These are phyloP conservation scores for Liasis olivaceus DNA, from an alignment of 2,797 vertebrate genomes.

Conservation along the genomic window DNA sequence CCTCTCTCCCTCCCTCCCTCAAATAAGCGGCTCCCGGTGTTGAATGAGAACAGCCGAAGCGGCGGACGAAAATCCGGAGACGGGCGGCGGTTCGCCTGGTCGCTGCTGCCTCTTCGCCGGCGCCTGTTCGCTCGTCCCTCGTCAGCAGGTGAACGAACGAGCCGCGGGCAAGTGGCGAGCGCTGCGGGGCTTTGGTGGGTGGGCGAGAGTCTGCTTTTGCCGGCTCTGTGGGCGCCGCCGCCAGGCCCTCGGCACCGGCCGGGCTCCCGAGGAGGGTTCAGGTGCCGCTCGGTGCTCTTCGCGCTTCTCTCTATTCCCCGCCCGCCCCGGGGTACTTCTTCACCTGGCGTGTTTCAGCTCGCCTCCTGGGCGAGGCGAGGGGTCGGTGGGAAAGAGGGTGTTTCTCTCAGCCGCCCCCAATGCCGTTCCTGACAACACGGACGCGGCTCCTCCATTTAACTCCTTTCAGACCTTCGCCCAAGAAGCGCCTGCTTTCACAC, in stretches of 20 bases:
- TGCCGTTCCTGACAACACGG: not conserved
- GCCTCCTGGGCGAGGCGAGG: not conserved
- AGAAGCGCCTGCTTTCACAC: not conserved
- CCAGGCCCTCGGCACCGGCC: not conserved
- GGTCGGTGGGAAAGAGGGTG: not conserved
- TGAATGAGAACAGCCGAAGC: slow-evolving; percentile 17
- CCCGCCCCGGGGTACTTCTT: not conserved
- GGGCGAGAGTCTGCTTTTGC: not conserved
- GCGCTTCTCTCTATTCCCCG: fast-evolving
- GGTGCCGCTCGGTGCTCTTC: not conserved
- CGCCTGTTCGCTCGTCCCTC: not conserved
- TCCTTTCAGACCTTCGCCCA: not conserved
- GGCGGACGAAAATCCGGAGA: not conserved
- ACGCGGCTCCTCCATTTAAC: not conserved
- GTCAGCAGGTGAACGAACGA: not conserved
- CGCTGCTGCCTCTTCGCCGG: no score
- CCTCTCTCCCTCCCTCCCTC: no score
- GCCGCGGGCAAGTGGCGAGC: not conserved
- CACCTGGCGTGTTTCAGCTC: no score
- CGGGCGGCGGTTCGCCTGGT: no score
- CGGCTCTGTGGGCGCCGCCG: not conserved
- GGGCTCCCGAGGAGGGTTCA: slow-evolving; percentile 11
- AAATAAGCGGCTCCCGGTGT: not conserved
- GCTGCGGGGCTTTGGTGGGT: not conserved
- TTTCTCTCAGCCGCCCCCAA: not conserved